Evolutionary conservation across 2,797 vertebrate genomes (phyloP), one percentile per base, ranked within the genome.

Genomic region (Hozukius guyotensis): DNA sequence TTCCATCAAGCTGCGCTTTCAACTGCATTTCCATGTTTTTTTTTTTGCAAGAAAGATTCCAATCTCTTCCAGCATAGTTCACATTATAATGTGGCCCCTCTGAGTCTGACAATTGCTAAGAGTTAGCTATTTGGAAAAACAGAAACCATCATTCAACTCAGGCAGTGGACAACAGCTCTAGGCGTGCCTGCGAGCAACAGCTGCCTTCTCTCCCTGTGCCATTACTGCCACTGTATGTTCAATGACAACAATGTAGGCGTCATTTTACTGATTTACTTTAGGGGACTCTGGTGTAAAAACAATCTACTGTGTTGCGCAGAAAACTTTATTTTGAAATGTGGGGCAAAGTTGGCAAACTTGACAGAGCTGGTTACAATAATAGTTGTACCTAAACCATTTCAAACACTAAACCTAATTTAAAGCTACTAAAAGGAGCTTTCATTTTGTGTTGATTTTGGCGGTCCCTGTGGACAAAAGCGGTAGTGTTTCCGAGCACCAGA

Each of bases 161-260:
- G 32, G 62, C 57, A 27, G 68, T 69, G 81, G 77, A 88, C 81
- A 82, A 82, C 64, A 75, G 72, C 78, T 70, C 55, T 36, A 70
- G 77, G 75, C 32, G 5, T 34, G 42, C 42, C 55, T 78, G 12
- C 25, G 13, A 72, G 75, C 75, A 75, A 49, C 62, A 72, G 65
- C 60, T 16, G 25, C 65, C 61, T 72, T 60, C 59, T 76, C 38
- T 74, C 42, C 22, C 29, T 24, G 20, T 14, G 36, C 16, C 49
- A 61, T 84, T 80, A 57, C 27, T 61, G 60, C 29, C 29, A 53
- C 25, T 72, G 38, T 38, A 20, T 4, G 2, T 36, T 73, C 74
- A 66, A 73, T 25, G 56, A 75, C 62, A 72, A 72, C 32, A 72
- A 78, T 31, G 69, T 24, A 69, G 63, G 36, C 2, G 5, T 67